Evolutionary conservation across 1,140 invertebrate genomes (phyloP), one percentile per base, ranked within the genome.

Genomic region (Arctopsyche grandis): DNA sequence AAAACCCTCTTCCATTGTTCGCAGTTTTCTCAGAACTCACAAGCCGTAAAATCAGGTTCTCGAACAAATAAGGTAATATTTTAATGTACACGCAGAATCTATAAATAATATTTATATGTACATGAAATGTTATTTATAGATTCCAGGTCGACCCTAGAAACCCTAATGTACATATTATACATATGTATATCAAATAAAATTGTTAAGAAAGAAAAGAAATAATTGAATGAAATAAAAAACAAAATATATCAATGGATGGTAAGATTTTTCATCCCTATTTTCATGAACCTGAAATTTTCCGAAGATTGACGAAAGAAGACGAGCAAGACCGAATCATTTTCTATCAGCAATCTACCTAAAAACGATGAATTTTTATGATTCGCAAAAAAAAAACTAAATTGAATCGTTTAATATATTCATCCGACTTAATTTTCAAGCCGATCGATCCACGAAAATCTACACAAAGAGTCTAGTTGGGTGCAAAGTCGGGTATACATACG

Each of bases 231-330:
- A 38, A 38, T 38, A 38, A 1, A 38, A 38, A 38, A 38, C 29
- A 1, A 4, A 38, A 38, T n/a, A n/a, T n/a, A n/a, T 38, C 7
- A 74, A 48, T 43, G 43, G 21, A 16, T 0, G 5, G 14, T 21
- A 16, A 5, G 21, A 21, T 7, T 12, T 1, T 22, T 66, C 63
- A 66, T 26, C 63, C 63, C 63, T 66, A 16, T 60, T 60, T 9
- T 60, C 56, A 5, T 69, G 24, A 21, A 69, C 22, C 22, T 26
- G 66, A 69, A 69, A 10, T 44, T 29, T 69, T 29, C 66, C 66
- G 69, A 38, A 44, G 43, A 71, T 38, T 16, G 19, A 16, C 69
- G 69, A 71, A 52, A 38, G 7, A 5, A 4, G 14, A 1, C 69
- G 69, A 70, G n/a, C 14, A 24, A 9, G 9, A n/a, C 9, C 63